phyloP scores from a whole-genome alignment of 2,797 vertebrate species.

The Rhinella marina region DNA sequence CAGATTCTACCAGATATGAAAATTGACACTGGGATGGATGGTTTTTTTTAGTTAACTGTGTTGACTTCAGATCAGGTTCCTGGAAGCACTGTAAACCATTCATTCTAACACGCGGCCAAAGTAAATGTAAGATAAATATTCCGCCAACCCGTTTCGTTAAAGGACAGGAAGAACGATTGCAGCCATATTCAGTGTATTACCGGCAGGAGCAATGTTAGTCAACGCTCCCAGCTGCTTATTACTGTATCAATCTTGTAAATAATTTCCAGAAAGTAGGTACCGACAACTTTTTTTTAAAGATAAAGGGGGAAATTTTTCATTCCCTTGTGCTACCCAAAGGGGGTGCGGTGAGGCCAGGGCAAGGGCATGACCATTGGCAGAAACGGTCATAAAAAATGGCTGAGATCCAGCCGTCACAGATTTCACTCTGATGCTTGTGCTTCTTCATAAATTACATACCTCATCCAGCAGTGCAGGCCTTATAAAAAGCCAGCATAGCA shows the following conservation, averaged over 20 bases:
- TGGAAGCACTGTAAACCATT: constrained; percentile 50
- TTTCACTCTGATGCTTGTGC: no score
- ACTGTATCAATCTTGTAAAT: constrained; percentile 4
- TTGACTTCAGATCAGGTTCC: constrained; percentile 30
- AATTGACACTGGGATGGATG: constrained; percentile 27
- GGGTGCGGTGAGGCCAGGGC: no score
- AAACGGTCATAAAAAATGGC: no score
- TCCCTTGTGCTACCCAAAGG: no score
- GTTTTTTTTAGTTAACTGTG: constrained; percentile 8
- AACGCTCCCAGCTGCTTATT: background rate
- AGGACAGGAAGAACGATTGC: constrained; percentile 12
- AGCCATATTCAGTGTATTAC: constrained; percentile 16
- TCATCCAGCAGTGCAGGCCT: no score
- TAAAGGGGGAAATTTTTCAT: no score
- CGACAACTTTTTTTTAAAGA: no score
- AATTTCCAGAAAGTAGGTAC: constrained; percentile 19
- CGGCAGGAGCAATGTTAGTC: background rate
- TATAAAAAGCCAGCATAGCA: background rate
- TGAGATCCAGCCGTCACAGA: no score
- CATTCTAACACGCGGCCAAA: constrained; percentile 6
- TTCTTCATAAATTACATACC: no score
- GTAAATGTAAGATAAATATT: constrained; percentile 51
- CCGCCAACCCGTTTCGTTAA: constrained; percentile 19
- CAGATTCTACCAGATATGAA: constrained; percentile 17
- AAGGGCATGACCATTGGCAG: no score